Conservation (phyloP, 1,140 invertebrate species). For the Brachionus sp. region DNA sequence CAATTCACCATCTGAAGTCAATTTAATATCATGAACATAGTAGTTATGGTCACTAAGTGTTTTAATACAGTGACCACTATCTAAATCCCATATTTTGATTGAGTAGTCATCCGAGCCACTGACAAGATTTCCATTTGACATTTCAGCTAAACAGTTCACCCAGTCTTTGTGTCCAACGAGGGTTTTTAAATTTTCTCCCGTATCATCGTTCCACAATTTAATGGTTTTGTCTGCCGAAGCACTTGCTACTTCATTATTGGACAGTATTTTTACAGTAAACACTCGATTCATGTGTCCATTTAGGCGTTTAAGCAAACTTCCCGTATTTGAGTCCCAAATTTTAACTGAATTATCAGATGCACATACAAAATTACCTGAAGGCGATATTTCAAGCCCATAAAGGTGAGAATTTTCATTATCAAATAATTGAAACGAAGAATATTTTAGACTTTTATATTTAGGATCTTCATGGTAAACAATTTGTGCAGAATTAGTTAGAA, state of each 20-base stretch:
- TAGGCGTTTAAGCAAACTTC: background rate
- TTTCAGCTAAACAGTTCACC: background rate
- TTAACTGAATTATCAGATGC: background rate
- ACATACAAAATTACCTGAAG: background rate
- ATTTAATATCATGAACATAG: background rate
- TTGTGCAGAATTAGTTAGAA: background rate
- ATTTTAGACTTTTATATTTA: background rate
- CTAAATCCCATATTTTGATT: background rate
- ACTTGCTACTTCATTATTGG: background rate
- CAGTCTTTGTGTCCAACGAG: background rate
- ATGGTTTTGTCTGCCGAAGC: background rate
- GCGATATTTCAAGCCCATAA: background rate
- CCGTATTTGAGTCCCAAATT: slow-evolving; percentile 6
- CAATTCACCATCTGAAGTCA: background rate
- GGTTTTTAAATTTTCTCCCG: background rate
- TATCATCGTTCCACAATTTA: background rate
- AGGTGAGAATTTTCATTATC: background rate
- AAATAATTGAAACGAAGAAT: background rate
- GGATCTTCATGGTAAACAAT: background rate
- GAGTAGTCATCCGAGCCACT: background rate
- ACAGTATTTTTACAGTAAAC: background rate
- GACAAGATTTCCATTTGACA: background rate
- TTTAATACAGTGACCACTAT: background rate
- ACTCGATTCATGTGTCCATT: background rate
- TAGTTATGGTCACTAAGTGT: background rate